Evolutionary conservation across 2,113 vertebrate genomes (phyloP).

Genomic region (Xerus inauris): DNA sequence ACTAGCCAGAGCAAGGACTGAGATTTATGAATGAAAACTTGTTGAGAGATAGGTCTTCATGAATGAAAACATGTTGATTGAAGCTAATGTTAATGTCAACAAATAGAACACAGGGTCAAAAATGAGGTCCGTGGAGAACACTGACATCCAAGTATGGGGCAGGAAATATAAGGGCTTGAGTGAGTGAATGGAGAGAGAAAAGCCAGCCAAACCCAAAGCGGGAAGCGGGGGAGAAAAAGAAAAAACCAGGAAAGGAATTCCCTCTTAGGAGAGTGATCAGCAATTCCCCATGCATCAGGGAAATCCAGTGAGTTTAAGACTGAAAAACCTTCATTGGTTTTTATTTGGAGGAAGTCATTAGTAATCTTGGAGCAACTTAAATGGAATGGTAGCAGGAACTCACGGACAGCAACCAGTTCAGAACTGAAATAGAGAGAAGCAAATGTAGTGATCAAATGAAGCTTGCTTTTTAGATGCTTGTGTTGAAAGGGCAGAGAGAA

Average conservation of each 20-base stretch:
- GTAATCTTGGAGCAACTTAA: neutral
- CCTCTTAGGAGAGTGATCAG: neutral
- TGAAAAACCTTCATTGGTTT: neutral
- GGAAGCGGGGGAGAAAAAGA: neutral
- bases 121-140: neutral
- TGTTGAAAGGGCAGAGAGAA: neutral
- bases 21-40: slow-evolving; percentile 31
- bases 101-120: slow-evolving; percentile 46
- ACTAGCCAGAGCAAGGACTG: neutral
- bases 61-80: slow-evolving; percentile 31
- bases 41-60: slow-evolving; percentile 43
- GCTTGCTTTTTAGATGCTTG: neutral
- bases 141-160: neutral
- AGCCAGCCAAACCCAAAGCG: neutral
- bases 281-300: neutral
- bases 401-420: neutral
- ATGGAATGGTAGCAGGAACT: neutral
- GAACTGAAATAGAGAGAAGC: neutral
- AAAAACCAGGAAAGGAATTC: neutral
- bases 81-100: slow-evolving; percentile 38
- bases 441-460: neutral
- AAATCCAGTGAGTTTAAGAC: neutral
- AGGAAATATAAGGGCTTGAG: slow-evolving; percentile 21
- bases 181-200: neutral
- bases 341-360: neutral